Conservation (phyloP, 2,113 vertebrate genomes). For the Myiagra hebetior region DNA sequence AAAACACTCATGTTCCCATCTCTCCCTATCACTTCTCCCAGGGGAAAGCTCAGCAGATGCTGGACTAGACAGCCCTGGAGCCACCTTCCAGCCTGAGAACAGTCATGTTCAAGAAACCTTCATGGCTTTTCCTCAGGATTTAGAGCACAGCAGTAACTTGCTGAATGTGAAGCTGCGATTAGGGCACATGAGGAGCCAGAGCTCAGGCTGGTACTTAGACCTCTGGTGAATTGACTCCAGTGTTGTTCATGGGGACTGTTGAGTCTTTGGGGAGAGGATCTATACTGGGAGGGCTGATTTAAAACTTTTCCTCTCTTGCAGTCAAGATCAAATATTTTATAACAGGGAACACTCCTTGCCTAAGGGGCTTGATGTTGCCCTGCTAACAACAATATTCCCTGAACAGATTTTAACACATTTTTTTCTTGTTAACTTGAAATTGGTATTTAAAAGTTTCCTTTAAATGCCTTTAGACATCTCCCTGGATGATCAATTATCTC, state of each 20-base stretch:
- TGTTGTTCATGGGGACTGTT: not conserved
- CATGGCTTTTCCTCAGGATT: not conserved
- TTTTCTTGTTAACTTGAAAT: slow-evolving; percentile 18
- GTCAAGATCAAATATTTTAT: not conserved
- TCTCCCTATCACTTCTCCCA: not conserved
- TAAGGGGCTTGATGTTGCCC: not conserved
- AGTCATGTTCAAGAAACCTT: not conserved
- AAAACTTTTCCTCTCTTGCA: not conserved
- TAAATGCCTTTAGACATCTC: slow-evolving; percentile 23
- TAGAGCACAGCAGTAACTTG: not conserved
- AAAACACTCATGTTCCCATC: not conserved
- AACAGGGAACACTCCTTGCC: slow-evolving; percentile 14
- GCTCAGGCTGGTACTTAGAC: not conserved
- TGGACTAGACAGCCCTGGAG: not conserved
- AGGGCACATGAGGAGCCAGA: not conserved
- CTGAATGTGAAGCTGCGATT: not conserved
- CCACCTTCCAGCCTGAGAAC: not conserved
- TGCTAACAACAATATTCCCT: slow-evolving; percentile 34
- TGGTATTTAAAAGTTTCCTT: slow-evolving; percentile 14
- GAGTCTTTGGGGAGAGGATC: not conserved
- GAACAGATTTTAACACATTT: not conserved
- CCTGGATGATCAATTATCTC: slow-evolving; percentile 34
- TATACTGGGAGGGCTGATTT: not conserved
- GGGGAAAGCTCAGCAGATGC: not conserved
- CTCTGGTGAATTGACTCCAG: not conserved